Evolutionary conservation across 2,797 vertebrate genomes (phyloP).

Genomic region (Discoglossus pictus): DNA sequence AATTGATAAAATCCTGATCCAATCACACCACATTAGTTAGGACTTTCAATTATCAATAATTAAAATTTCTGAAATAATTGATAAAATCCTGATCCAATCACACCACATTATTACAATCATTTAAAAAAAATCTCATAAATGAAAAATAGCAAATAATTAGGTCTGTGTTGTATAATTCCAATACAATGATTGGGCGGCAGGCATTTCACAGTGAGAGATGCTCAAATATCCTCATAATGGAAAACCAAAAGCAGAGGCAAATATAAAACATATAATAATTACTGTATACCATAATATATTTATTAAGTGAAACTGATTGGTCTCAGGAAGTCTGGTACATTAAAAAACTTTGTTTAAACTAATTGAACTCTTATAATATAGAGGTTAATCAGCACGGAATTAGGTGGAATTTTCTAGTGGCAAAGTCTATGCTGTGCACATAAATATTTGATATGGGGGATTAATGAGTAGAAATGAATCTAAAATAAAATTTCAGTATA

Average conservation of each 20-base stretch:
- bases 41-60: no score
- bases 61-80: no score
- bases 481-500: conserved; percentile 10
- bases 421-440: conserved; percentile 28
- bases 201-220: no score
- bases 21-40: no score
- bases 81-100: no score
- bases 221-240: neutral
- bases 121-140: no score
- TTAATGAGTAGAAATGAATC: conserved; percentile 28
- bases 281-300: conserved; percentile 27
- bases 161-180: no score
- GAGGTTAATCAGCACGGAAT: conserved; percentile 40
- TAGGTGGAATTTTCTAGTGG: conserved; percentile 34
- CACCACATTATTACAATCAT: no score
- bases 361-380: conserved; percentile 7
- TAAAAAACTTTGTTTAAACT: conserved; percentile 26
- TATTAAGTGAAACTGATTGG: conserved; percentile 23
- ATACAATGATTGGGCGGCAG: no score
- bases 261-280: conserved; percentile 20
- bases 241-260: conserved; percentile 4
- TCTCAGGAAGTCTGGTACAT: conserved; percentile 3
- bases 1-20: no score
- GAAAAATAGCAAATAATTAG: no score
- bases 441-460: conserved; percentile 41